These are phyloP conservation scores for Drosophila nigrodunni DNA, from an alignment of 1,140 invertebrate genomes.

Conservation along the genomic window DNA sequence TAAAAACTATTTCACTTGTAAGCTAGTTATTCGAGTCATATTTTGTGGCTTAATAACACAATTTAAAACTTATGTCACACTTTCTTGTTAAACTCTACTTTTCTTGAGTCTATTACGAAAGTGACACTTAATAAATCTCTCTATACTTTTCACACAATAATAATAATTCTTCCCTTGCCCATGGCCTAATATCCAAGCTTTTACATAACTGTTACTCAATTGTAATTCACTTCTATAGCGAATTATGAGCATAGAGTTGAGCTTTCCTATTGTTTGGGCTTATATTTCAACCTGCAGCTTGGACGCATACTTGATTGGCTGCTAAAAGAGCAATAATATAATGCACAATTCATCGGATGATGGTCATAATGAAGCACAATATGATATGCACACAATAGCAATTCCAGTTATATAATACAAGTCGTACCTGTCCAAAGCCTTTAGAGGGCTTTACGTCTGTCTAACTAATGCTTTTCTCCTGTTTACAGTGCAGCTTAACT, in stretches of 20 bases:
- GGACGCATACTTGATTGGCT: conserved; percentile 16
- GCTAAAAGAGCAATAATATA: conserved; percentile 51
- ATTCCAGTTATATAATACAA: conserved; percentile 4
- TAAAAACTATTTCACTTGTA: no score
- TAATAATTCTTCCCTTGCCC: no score
- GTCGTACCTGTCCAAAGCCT: conserved; percentile 18
- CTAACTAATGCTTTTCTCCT: conserved; percentile 73
- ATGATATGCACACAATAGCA: conserved; percentile 51
- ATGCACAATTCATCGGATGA: conserved; percentile 37
- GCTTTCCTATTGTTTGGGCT: conserved; percentile 4
- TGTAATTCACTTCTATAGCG: background rate
- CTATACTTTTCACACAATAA: no score
- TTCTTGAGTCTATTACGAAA: no score
- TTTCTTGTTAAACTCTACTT: no score
- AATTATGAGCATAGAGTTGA: background rate
- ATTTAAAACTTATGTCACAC: no score
- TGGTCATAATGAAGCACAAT: conserved; percentile 47
- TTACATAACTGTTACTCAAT: background rate
- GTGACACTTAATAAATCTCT: no score
- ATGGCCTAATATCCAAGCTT: background rate
- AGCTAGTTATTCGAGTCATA: background rate
- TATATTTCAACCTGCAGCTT: background rate
- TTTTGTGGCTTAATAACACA: background rate
- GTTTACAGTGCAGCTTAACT: conserved; percentile 75
- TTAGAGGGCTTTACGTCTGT: conserved; percentile 57